Conservation (phyloP, 2,113 vertebrate genomes). For the Poeciliopsis turrubarensis region DNA sequence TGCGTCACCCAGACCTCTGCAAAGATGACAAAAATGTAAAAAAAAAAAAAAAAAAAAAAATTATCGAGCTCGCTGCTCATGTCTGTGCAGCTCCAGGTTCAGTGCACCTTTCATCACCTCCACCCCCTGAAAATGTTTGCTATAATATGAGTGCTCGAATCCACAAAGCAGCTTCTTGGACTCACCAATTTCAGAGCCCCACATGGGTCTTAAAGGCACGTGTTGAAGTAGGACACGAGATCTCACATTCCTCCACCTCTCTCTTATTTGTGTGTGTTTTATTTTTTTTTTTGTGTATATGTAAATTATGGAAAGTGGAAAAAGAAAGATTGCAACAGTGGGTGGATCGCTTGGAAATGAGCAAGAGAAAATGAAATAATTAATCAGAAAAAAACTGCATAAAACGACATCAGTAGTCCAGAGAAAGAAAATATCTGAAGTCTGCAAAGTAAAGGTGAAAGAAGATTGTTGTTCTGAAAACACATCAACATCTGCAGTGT, state of each 20-base stretch:
- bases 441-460: neutral
- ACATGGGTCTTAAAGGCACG: conserved; percentile 38
- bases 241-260: conserved; percentile 25
- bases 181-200: neutral
- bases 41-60: neutral
- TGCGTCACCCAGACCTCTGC: conserved; percentile 17
- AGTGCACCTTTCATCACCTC: neutral
- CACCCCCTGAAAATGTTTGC: neutral
- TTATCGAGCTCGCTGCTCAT: neutral
- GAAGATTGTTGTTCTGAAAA: neutral
- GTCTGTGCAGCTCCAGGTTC: conserved; percentile 1
- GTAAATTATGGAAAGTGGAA: conserved; percentile 21
- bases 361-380: conserved; percentile 7
- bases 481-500: neutral
- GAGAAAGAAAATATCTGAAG: neutral
- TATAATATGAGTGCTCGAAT: neutral
- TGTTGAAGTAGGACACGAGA: conserved; percentile 11
- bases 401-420: neutral
- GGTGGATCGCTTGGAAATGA: conserved; percentile 26
- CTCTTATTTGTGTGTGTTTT: neutral
- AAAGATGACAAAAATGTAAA: conserved; percentile 3
- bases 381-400: neutral
- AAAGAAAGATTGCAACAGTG: conserved; percentile 34
- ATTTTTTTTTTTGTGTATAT: conserved; percentile 3
- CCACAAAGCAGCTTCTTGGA: neutral